These are phyloP conservation scores for Hemicordylus capensis DNA, from an alignment of 2,113 vertebrate species.

Conservation along the genomic window DNA sequence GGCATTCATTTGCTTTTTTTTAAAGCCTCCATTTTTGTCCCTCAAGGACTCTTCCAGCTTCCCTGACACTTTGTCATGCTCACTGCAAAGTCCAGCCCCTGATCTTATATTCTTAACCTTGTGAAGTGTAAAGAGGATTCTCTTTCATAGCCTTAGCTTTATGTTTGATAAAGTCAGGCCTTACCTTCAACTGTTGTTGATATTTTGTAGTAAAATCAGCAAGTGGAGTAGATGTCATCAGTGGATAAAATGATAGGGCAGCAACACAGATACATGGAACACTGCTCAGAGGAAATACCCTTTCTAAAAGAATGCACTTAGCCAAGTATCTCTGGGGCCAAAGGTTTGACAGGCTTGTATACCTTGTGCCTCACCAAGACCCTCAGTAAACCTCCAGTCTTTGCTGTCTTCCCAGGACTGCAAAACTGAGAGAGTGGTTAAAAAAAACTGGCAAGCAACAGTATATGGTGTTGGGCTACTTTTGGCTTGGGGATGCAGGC, in stretches of 20 bases:
- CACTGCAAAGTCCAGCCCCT: constrained; percentile 40
- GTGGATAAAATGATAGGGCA: constrained; percentile 4
- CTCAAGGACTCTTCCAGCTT: constrained; percentile 38
- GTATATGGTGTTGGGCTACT: background rate
- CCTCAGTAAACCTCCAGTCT: background rate
- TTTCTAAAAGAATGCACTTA: constrained; percentile 10
- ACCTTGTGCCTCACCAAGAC: background rate
- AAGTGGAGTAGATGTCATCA: constrained; percentile 22
- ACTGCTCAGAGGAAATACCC: constrained; percentile 9
- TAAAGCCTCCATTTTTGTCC: constrained; percentile 12
- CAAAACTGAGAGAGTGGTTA: background rate
- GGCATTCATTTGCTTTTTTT: constrained; percentile 34
- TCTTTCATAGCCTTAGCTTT: background rate
- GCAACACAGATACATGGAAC: background rate
- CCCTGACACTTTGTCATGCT: background rate
- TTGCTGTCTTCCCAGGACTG: background rate
- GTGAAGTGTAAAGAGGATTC: constrained; percentile 36
- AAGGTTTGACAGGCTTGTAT: background rate
- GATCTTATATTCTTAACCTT: constrained; percentile 38
- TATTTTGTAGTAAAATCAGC: constrained; percentile 38
- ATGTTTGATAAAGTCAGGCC: constrained; percentile 25
- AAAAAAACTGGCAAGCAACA: background rate
- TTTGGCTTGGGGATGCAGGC: background rate
- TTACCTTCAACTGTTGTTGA: constrained; percentile 30
- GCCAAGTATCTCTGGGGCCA: constrained; percentile 6